These are phyloP conservation scores for Drosophila siamana DNA, from an alignment of 2,888 invertebrate genomes.

Conservation along the genomic window DNA sequence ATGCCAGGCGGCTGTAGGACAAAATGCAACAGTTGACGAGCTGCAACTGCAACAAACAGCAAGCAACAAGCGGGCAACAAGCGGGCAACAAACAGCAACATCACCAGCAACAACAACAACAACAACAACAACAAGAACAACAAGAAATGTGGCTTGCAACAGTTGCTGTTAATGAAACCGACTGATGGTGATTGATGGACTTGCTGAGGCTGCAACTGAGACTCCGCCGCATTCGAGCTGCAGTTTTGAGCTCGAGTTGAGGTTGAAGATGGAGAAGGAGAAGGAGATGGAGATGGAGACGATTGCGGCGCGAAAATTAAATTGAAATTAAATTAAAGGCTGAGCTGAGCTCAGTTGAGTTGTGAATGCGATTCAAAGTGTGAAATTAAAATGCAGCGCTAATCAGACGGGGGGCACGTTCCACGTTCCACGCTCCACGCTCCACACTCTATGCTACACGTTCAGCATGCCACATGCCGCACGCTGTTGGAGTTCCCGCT, in stretches of 20 bases:
- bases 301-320: constrained; percentile 65
- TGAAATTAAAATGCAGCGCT: constrained; percentile 82
- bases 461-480: no score
- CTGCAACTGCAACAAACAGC: constrained; percentile 21
- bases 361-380: constrained; percentile 79
- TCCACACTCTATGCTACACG: constrained; percentile 5
- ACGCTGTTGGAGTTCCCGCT: constrained; percentile 7
- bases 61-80: no score
- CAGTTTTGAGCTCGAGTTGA: no score
- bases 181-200: constrained; percentile 72
- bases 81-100: background rate
- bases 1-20: constrained; percentile 70
- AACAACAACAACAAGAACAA: background rate
- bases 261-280: background rate
- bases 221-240: background rate
- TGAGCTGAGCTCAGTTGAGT: constrained; percentile 60
- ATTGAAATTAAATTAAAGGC: constrained; percentile 81
- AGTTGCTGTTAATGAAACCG: constrained; percentile 70
- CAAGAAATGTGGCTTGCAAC: background rate
- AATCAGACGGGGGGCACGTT: constrained; percentile 75
- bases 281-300: background rate
- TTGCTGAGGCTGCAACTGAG: constrained; percentile 16
- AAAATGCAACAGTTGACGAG: constrained; percentile 81
- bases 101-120: no score
- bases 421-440: no score